Evolutionary conservation across 2,797 vertebrate species (phyloP).

Genomic region (Thamnophis elegans): DNA sequence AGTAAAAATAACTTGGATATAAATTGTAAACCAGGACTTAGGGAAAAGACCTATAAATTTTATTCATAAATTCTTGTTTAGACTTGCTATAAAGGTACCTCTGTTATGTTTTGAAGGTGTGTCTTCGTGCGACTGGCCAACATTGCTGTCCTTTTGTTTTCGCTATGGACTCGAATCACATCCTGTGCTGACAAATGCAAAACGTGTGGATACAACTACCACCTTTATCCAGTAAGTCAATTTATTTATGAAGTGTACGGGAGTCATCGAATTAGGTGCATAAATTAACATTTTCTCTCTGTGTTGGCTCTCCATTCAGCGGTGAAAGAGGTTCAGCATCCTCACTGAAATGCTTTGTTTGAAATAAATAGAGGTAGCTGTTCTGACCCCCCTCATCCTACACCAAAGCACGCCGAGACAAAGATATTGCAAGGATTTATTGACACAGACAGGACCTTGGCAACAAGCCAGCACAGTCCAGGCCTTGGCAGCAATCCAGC

Average conservation of each 20-base stretch:
- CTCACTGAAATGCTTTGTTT: not conserved
- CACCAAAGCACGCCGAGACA: no score
- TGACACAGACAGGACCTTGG: no score
- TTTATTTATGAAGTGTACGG: constrained; percentile 30
- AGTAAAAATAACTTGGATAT: no score
- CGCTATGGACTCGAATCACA: constrained; percentile 87
- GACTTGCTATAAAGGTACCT: no score
- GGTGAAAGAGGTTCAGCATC: not conserved
- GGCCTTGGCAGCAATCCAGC: no score
- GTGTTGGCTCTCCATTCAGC: not conserved
- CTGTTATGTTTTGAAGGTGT: constrained; percentile 75
- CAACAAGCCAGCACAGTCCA: no score
- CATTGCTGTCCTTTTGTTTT: constrained; percentile 88
- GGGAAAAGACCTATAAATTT: no score
- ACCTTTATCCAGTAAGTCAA: constrained; percentile 84
- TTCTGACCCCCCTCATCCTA: no score
- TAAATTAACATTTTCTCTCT: not conserved
- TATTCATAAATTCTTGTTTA: no score
- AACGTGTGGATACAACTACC: constrained; percentile 87
- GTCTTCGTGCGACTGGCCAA: constrained; percentile 93
- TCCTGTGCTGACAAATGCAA: constrained; percentile 73
- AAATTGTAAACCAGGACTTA: no score
- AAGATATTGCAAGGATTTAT: no score
- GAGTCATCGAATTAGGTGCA: not conserved
- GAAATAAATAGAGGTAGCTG: no score